These are phyloP conservation scores for Cantharis nigra DNA, from an alignment of 2,888 invertebrate genomes.

Conservation along the genomic window DNA sequence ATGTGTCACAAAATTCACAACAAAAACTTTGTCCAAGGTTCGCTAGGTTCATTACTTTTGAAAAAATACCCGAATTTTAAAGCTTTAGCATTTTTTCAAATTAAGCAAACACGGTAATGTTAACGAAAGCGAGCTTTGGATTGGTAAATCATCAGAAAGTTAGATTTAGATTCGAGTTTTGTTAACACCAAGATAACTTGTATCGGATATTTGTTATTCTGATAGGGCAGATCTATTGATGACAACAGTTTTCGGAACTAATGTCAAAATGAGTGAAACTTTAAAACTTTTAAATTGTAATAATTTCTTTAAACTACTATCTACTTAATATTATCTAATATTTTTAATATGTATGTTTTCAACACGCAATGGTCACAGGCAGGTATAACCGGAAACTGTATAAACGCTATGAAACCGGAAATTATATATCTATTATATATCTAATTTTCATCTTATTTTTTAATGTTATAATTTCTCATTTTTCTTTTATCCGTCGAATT, in stretches of 20 bases:
- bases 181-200: too few species aligned
- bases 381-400: neutral
- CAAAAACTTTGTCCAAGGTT: neutral
- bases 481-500: neutral
- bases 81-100: too few species aligned
- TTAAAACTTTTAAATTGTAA: neutral
- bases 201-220: too few species aligned
- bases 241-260: too few species aligned
- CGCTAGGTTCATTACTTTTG: neutral
- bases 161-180: too few species aligned
- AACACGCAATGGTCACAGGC: neutral
- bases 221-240: too few species aligned
- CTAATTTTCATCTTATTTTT: neutral
- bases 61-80: neutral
- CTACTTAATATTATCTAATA: neutral
- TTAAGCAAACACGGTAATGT: too few species aligned
- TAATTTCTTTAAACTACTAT: neutral
- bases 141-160: too few species aligned
- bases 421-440: neutral
- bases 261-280: neutral
- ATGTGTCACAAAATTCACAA: neutral
- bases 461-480: neutral
- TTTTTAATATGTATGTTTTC: neutral
- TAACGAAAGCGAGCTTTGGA: too few species aligned
- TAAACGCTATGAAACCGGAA: neutral